Evolutionary conservation across 2,888 invertebrate species (phyloP).

Genomic region (Phengaris alcon): DNA sequence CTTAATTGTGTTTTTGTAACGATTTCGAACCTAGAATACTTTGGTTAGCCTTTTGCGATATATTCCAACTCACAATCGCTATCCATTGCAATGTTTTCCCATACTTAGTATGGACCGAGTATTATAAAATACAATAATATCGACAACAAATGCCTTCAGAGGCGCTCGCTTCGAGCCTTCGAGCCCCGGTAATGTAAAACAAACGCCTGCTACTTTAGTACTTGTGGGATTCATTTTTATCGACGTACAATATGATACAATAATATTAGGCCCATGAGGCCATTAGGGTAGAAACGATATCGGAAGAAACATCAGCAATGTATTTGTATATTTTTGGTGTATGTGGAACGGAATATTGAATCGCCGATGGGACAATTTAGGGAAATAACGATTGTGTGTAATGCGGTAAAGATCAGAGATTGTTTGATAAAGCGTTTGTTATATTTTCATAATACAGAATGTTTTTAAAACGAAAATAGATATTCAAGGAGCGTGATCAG

Average conservation of each 20-base stretch:
- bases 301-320: slow-evolving; percentile 2
- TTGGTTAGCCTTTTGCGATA: too few species aligned
- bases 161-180: not conserved
- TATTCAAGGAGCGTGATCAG: too few species aligned
- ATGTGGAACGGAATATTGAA: not conserved
- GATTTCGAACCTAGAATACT: too few species aligned
- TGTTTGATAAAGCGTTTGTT: not conserved
- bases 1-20: too few species aligned
- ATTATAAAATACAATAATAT: too few species aligned
- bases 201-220: not conserved
- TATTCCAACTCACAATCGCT: too few species aligned
- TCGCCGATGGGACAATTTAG: slow-evolving; percentile 6
- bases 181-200: not conserved
- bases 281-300: not conserved
- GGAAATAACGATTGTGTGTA: not conserved
- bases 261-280: slow-evolving; percentile 15
- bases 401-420: not conserved
- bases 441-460: too few species aligned
- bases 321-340: not conserved
- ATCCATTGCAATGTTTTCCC: too few species aligned
- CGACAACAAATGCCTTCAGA: not conserved
- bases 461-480: too few species aligned
- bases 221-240: slow-evolving; percentile 23
- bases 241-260: slow-evolving; percentile 12
- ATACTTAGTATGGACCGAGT: too few species aligned